These are phyloP conservation scores for Echinarachnius parma DNA, from an alignment of 53 echinoderm and acorn worm genomes.

Conservation along the genomic window DNA sequence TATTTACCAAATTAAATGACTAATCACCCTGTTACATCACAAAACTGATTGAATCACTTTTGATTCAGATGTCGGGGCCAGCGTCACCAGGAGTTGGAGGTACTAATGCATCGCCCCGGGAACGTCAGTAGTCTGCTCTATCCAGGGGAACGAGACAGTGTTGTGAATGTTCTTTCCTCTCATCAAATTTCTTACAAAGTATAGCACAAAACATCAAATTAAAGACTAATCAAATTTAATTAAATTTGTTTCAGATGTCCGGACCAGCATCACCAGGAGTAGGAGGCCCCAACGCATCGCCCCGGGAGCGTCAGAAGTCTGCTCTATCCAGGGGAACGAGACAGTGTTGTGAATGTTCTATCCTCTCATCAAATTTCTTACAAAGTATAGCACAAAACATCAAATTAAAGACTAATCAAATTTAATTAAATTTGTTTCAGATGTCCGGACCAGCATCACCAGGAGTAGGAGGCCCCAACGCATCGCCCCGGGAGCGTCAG, in stretches of 20 bases:
- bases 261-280: background rate
- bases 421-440: no score
- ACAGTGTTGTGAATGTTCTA: no score
- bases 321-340: slow-evolving; percentile 45
- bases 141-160: slow-evolving; percentile 49
- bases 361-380: slow-evolving; percentile 38
- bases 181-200: no score
- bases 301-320: slow-evolving; percentile 57
- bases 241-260: no score
- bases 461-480: slow-evolving; percentile 26
- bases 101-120: slow-evolving; percentile 52
- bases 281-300: slow-evolving; percentile 47
- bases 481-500: slow-evolving; percentile 59
- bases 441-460: slow-evolving; percentile 30
- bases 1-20: no score
- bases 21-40: no score
- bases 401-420: slow-evolving; percentile 21
- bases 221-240: no score
- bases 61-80: background rate
- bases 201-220: slow-evolving; percentile 1
- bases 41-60: no score
- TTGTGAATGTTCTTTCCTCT: no score
- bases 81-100: slow-evolving; percentile 3
- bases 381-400: background rate
- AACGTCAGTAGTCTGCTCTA: slow-evolving; percentile 49